phyloP scores from a whole-genome alignment of 2,113 vertebrate genomes.

The Amia ocellicauda region DNA sequence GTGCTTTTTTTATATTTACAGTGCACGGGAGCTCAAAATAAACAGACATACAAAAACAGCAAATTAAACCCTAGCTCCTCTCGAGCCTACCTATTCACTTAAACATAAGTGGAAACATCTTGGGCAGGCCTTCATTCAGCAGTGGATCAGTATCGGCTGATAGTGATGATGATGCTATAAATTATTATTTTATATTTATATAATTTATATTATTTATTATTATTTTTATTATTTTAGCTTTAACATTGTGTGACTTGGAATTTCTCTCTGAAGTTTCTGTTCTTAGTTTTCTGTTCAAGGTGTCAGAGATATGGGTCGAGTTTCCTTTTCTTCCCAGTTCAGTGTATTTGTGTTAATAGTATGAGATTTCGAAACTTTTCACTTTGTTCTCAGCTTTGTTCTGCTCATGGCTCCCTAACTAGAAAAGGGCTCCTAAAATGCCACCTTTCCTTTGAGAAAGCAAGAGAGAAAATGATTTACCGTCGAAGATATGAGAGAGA shows the following conservation, averaged over 20 bases:
- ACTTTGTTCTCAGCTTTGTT: conserved; percentile 39
- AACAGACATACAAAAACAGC: no score
- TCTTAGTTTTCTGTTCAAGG: conserved; percentile 43
- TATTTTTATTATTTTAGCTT: no score
- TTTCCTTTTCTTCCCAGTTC: conserved; percentile 35
- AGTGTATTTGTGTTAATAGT: conserved; percentile 45
- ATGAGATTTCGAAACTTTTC: conserved; percentile 50
- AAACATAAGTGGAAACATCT: no score
- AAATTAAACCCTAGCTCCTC: no score
- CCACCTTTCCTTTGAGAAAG: conserved; percentile 29
- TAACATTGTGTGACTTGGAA: conserved; percentile 11
- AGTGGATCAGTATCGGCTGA: no score
- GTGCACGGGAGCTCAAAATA: no score
- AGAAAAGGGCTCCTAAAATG: conserved; percentile 32
- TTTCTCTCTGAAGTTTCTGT: conserved; percentile 11
- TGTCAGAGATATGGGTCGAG: conserved; percentile 61
- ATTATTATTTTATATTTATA: no score
- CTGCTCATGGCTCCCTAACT: conserved; percentile 36
- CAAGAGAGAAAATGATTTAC: conserved; percentile 27
- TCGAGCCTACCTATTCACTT: no score
- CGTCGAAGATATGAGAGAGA: conserved; percentile 14
- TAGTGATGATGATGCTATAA: no score
- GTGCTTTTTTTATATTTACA: no score
- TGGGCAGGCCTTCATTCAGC: no score
- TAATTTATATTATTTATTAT: no score